Base-by-base conservation (phyloP, 2,797 vertebrate genomes). In the Phoeniculus purpureus region DNA sequence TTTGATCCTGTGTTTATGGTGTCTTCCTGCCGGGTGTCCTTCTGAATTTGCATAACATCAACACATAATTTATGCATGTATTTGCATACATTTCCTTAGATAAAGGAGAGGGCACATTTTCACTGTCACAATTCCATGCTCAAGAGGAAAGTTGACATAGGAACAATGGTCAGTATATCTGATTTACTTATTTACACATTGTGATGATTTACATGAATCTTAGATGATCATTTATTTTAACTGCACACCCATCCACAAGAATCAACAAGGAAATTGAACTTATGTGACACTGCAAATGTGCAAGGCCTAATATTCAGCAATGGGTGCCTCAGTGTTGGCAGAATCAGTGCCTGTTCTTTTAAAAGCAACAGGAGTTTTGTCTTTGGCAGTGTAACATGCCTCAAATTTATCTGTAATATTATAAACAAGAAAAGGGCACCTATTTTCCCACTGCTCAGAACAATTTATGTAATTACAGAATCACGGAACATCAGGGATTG, bases 31-130 rank as follows among this genome's bases (percentile, higher is more conserved):
- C 9, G 10, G 43, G 14, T 43, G 40, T 40, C 7, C 6, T 10
- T 61, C 59, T 72, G 83, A 79, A 50, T 52, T 90, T 76, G 34
- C 3, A 26, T 21, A 26, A 40, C 0, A 0, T 17, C 16, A 31
- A 10, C 25, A 43, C 31, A 21, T 31, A 58, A 34, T 45, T 74
- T 31, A 7, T 21, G 70, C 4, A 22, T 9, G 45, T 8, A 40
- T 10, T 47, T 2, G 1, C 1, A 0, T 37, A 7, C 9, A 12
- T 4, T 1, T 47, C 7, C 23, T 55, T 64, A 16, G 13, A 12
- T 10, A 48, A 80, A 87, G 40, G 11, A 66, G 5, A 25, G 2
- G 14, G 15, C 80, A 18, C 1, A 4, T 61, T 77, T 19, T 60
- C 15, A 29, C 56, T 9, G 19, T 40, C 6, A 0, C 60, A 8